Conservation (phyloP, 2,888 invertebrate genomes). For the Cabera pusaria region DNA sequence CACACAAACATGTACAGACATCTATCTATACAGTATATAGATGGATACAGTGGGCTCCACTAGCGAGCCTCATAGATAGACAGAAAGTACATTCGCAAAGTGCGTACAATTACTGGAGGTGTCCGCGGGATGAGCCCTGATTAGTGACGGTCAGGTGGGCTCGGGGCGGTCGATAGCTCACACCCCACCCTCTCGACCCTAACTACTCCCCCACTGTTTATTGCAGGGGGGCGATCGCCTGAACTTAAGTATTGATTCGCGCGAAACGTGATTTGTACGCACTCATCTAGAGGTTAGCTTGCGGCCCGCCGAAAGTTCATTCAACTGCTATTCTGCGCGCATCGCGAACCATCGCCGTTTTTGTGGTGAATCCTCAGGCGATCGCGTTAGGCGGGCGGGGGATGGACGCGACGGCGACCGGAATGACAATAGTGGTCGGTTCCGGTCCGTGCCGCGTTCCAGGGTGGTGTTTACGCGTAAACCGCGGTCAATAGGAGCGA, state of each 20-base stretch:
- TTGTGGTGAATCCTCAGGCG: not conserved
- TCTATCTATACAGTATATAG: too few species aligned
- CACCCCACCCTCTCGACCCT: slow-evolving; percentile 52
- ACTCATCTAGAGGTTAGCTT: slow-evolving; percentile 79
- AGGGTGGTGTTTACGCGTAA: slow-evolving; percentile 73
- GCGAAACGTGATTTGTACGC: slow-evolving; percentile 84
- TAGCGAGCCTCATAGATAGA: slow-evolving; percentile 35
- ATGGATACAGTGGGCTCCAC: too few species aligned
- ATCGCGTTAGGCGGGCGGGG: slow-evolving; percentile 1
- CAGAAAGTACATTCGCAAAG: slow-evolving; percentile 52
- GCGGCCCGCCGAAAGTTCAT: slow-evolving; percentile 57
- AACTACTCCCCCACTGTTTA: slow-evolving; percentile 73
- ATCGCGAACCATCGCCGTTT: slow-evolving; percentile 40
- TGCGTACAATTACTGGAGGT: slow-evolving; percentile 77
- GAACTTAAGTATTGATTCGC: slow-evolving; percentile 84
- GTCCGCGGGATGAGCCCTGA: slow-evolving; percentile 82
- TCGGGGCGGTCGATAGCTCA: slow-evolving; percentile 65
- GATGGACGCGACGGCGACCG: slow-evolving; percentile 16
- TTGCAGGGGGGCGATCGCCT: slow-evolving; percentile 81
- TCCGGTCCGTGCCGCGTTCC: slow-evolving; percentile 38
- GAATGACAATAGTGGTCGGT: slow-evolving; percentile 39
- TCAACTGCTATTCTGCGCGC: slow-evolving; percentile 37
- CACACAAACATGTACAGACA: too few species aligned
- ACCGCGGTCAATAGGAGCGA: slow-evolving; percentile 76
- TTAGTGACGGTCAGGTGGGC: slow-evolving; percentile 82